Conservation (phyloP, 2,888 invertebrate species). For the Acleris laterana region DNA sequence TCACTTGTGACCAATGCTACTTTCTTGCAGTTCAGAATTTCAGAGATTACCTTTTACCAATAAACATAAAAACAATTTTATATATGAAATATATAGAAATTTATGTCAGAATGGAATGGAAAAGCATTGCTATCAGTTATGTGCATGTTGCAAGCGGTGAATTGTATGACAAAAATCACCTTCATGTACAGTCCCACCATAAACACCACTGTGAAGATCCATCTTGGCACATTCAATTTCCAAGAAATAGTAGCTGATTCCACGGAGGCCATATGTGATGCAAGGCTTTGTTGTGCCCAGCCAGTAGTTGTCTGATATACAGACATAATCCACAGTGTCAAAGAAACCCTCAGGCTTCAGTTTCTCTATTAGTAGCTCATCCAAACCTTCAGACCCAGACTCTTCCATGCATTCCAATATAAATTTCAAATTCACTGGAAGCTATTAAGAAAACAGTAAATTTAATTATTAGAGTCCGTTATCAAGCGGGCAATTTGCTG, state of each 20-base stretch:
- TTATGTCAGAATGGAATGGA: too few relatives aligned
- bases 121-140: too few relatives aligned
- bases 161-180: slow-evolving; percentile 58
- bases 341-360: slow-evolving; percentile 89
- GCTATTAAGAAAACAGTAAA: slow-evolving; percentile 54
- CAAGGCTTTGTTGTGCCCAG: slow-evolving; percentile 98
- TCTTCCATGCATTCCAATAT: slow-evolving; percentile 99
- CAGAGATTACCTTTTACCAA: too few relatives aligned
- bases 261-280: slow-evolving; percentile 97
- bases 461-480: too few relatives aligned
- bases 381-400: slow-evolving; percentile 97
- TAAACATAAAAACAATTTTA: too few relatives aligned
- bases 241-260: slow-evolving; percentile 95
- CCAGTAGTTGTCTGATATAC: slow-evolving; percentile 99
- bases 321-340: slow-evolving; percentile 94
- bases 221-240: slow-evolving; percentile 95
- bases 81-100: too few relatives aligned
- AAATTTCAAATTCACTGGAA: slow-evolving; percentile 93
- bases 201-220: slow-evolving; percentile 98
- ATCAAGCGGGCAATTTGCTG: too few relatives aligned
- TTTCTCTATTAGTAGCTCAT: slow-evolving; percentile 88
- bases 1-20: too few relatives aligned
- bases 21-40: too few relatives aligned
- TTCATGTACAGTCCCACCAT: slow-evolving; percentile 94
- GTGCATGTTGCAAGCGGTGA: too few relatives aligned